Evolutionary conservation across 1,140 invertebrate genomes (phyloP), one percentile per base, ranked within the genome.

Genomic region (Calosoma granatense): DNA sequence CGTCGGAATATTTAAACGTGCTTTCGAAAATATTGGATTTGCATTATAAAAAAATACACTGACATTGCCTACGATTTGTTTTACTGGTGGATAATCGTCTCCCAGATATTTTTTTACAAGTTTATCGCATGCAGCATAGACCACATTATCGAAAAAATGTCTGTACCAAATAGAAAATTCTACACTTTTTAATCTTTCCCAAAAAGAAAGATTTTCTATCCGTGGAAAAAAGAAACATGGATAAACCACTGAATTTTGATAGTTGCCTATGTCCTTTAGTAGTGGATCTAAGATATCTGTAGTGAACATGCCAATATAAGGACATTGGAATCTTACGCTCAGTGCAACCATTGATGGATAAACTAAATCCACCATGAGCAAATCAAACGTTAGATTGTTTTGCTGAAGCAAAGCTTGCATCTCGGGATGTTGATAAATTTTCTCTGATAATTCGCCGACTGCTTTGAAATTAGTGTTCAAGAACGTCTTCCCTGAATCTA

Each of bases 41-140:
- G 62, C 63, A 64, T 79, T 79, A 0, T 74, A 54, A 53, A 84
- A 72, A 12, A 81, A 47, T 61, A 84, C 60, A 56, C 74, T 74
- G 0, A 76, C 67, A 62, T 77, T 75, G 36, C 67, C 67, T 19
- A 66, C 61, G 2, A 81, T 59, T 20, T 80, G 73, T 2, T 66
- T 61, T 1, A 80, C 63, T 1, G 76, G 64, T 19, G 68, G 61
- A 17, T 69, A 58, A 53, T 70, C 61, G 0, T 62, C 22, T 2
- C 72, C 76, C 59, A 78, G 75, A 63, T 68, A 54, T 59, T 70
- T 65, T 61, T 63, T 71, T 2, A 73, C 53, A 2, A 71, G 56
- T 54, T 59, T 54, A 54, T 76, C 64, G 56, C 74, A 67, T 39
- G 36, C 59, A 11, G 55, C 15, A 20, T 56, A 39, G 11, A 60